These are phyloP conservation scores for Drosophila borealis DNA, from an alignment of 2,888 invertebrate genomes.

Conservation along the genomic window DNA sequence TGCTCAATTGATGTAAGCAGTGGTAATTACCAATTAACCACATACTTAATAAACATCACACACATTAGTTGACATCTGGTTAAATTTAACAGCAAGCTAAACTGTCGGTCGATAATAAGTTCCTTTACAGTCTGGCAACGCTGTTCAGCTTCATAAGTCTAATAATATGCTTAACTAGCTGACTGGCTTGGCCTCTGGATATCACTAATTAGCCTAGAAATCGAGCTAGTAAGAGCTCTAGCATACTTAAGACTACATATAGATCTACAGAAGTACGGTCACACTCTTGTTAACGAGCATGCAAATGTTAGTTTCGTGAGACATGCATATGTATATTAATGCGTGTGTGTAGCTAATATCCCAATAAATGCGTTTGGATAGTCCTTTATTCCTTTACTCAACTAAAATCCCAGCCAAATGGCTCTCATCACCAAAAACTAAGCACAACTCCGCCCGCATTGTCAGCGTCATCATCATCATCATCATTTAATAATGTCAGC, in stretches of 20 bases:
- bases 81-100: background rate
- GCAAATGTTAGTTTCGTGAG: background rate
- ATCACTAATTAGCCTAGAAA: no score
- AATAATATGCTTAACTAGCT: no score
- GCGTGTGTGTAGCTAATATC: conserved; percentile 29
- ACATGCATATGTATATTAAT: conserved; percentile 7
- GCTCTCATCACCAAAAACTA: conserved; percentile 29
- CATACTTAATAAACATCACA: background rate
- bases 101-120: background rate
- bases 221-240: no score
- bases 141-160: no score
- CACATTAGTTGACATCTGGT: background rate
- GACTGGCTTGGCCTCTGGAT: no score
- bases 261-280: background rate
- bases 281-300: background rate
- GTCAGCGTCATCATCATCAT: conserved; percentile 15
- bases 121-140: no score
- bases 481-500: conserved; percentile 80
- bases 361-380: conserved; percentile 6
- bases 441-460: conserved; percentile 28
- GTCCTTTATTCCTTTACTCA: conserved; percentile 14
- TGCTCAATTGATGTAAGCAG: background rate
- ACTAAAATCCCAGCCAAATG: conserved; percentile 50
- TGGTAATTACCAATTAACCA: background rate
- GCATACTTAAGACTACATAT: background rate